These are phyloP conservation scores for Chrysolina americana DNA, from an alignment of 2,888 invertebrate genomes.

Conservation along the genomic window DNA sequence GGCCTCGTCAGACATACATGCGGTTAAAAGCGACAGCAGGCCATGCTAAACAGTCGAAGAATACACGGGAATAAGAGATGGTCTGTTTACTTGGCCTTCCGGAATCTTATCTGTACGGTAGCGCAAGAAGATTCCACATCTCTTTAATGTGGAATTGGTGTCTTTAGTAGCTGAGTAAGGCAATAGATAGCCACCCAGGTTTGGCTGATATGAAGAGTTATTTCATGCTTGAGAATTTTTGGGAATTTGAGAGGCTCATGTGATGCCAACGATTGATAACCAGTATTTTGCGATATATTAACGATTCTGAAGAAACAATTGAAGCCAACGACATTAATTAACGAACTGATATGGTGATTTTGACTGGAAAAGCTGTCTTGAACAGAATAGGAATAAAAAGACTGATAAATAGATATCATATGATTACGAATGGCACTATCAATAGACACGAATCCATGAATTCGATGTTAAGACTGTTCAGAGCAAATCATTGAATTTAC, in stretches of 20 bases:
- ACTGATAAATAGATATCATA: too few species aligned
- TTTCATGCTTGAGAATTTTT: neutral
- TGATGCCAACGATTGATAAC: neutral
- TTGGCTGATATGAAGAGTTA: constrained; percentile 16
- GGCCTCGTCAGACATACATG: constrained; percentile 40
- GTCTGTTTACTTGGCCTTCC: constrained; percentile 55
- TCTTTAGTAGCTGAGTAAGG: constrained; percentile 63
- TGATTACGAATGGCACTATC: too few species aligned
- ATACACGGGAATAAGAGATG: constrained; percentile 25
- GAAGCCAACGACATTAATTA: too few species aligned
- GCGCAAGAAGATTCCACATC: constrained; percentile 64
- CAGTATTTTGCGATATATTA: neutral
- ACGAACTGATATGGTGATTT: too few species aligned
- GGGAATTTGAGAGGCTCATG: neutral
- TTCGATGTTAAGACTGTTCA: too few species aligned
- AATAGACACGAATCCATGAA: too few species aligned
- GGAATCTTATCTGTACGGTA: constrained; percentile 68
- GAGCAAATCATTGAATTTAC: too few species aligned
- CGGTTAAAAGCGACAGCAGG: constrained; percentile 64
- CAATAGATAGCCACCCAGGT: constrained; percentile 68
- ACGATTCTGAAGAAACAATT: neutral
- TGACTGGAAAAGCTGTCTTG: too few species aligned
- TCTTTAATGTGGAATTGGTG: constrained; percentile 67
- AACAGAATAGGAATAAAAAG: too few species aligned
- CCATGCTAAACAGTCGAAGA: constrained; percentile 51